These are phyloP conservation scores for Lutraria lutraria DNA, from an alignment of 2,888 invertebrate species.

Conservation along the genomic window DNA sequence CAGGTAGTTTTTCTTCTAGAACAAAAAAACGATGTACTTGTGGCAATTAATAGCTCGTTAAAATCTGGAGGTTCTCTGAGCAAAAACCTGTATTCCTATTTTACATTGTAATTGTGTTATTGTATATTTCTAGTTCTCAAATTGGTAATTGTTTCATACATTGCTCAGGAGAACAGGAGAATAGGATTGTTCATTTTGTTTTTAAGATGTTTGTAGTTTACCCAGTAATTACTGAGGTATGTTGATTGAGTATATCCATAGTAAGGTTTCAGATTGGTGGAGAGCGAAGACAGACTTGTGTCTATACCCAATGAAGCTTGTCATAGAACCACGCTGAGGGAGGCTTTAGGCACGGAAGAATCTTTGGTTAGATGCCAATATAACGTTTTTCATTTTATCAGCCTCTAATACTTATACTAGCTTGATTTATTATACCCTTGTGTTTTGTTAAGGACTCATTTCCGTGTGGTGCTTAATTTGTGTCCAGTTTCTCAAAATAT, in stretches of 20 bases:
- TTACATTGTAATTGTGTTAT: slow-evolving; percentile 3
- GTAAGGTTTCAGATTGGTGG: not conserved
- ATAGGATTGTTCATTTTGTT: not conserved
- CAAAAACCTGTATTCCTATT: not conserved
- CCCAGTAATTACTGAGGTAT: slow-evolving; percentile 18
- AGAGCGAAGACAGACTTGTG: not conserved
- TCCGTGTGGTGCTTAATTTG: not conserved
- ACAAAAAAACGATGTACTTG: not conserved
- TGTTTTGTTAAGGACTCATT: slow-evolving; percentile 3
- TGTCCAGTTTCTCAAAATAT: not conserved
- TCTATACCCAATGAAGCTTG: slow-evolving; percentile 15
- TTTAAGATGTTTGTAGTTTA: slow-evolving; percentile 7
- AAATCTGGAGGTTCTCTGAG: not conserved
- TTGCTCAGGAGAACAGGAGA: not conserved
- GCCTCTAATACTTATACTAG: not conserved
- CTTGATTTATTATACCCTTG: not conserved
- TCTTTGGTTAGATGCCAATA: slow-evolving; percentile 17
- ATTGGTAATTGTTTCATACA: not conserved
- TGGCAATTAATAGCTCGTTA: slow-evolving; percentile 21
- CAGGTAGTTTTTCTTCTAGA: not conserved
- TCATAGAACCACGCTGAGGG: not conserved
- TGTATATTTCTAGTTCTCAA: slow-evolving; percentile 9
- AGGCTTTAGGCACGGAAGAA: not conserved
- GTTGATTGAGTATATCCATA: slow-evolving; percentile 7
- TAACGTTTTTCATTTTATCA: not conserved